A percentile compares a stretch with the other conserved stretches of the same genome.
Evolutionary conservation across 2,113 vertebrate species (phyloP).

Genomic region (Lonchura striata): DNA sequence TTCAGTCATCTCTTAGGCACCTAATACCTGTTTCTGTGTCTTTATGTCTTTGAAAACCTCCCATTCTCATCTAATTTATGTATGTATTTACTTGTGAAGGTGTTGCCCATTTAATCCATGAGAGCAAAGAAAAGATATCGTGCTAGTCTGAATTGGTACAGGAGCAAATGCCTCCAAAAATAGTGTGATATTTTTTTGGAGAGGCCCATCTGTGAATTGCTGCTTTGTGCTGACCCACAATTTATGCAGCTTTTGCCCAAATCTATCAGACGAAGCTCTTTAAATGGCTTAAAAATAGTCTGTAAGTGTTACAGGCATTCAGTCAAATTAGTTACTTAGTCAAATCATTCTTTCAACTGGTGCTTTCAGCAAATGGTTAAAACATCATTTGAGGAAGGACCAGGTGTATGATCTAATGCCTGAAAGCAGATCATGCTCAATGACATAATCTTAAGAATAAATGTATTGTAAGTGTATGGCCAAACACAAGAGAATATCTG

Average conservation of each 20-base stretch:
- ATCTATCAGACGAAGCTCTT: neutral
- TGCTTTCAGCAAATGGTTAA: conserved; percentile 59
- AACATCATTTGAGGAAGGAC: conserved; percentile 25
- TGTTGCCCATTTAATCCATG: neutral
- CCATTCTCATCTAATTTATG: neutral
- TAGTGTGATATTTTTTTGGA: neutral
- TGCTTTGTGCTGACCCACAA: conserved; percentile 43
- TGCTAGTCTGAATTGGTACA: neutral
- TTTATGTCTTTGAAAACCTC: neutral
- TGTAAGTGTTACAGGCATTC: conserved; percentile 38
- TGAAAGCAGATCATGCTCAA: conserved; percentile 30
- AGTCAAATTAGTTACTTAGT: conserved; percentile 56
- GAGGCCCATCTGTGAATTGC: conserved; percentile 39
- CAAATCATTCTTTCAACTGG: conserved; percentile 62
- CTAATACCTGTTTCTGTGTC: neutral
- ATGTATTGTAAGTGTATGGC: conserved; percentile 36
- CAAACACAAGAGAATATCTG: conserved; percentile 59
- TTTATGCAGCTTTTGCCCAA: conserved; percentile 33
- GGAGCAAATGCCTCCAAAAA: conserved; percentile 24
- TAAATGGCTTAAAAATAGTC: conserved; percentile 53
- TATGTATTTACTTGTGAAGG: neutral
- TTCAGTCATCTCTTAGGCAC: neutral
- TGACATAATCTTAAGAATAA: conserved; percentile 66
- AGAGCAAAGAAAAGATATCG: neutral
- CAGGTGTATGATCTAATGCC: conserved; percentile 54